These are phyloP conservation scores for Rhabdomys pumilio DNA, from an alignment of 2,797 vertebrate genomes.

Conservation along the genomic window DNA sequence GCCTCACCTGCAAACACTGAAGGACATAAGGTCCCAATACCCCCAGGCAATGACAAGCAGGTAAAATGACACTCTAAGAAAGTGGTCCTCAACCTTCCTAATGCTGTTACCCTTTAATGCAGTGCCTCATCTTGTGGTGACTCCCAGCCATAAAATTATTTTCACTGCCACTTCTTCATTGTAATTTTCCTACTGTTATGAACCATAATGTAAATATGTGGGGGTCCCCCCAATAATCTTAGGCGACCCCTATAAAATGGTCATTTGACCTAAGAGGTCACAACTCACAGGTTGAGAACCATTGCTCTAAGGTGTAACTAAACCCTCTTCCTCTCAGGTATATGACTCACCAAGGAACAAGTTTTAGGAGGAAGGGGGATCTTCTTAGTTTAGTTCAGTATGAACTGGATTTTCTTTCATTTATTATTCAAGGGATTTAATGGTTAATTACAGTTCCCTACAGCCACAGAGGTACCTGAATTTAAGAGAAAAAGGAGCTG, in stretches of 20 bases:
- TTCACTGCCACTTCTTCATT: neutral
- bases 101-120: neutral
- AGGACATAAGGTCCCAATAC: neutral
- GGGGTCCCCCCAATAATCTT: neutral
- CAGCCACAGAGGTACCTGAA: neutral
- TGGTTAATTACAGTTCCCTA: neutral
- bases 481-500: neutral
- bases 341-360: slow-evolving; percentile 17
- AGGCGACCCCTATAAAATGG: neutral
- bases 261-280: neutral
- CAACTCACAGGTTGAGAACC: neutral
- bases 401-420: slow-evolving; percentile 8
- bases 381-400: slow-evolving; percentile 22
- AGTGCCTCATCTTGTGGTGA: neutral
- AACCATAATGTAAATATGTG: neutral
- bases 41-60: neutral
- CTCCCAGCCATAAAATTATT: neutral
- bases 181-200: neutral
- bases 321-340: neutral
- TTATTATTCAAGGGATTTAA: slow-evolving; percentile 36
- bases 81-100: neutral
- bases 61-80: neutral
- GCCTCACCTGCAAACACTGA: neutral
- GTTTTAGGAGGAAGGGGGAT: neutral
- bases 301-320: neutral